phyloP scores from a whole-genome alignment of 2,113 vertebrate species.

The Gobius niger region DNA sequence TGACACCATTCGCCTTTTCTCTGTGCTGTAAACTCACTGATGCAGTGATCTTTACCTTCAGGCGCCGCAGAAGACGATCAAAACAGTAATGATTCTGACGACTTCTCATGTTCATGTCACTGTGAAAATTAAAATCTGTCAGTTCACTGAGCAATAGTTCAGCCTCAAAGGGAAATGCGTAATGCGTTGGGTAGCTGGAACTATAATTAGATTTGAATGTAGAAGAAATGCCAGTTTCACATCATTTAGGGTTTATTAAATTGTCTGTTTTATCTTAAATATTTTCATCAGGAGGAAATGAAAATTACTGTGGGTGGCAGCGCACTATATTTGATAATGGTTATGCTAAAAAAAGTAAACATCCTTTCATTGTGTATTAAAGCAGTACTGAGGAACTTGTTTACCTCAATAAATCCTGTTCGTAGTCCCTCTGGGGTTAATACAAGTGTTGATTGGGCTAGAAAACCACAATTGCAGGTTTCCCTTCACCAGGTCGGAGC shows the following conservation, averaged over 20 bases:
- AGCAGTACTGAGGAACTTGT: no score
- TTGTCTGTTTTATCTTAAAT: no score
- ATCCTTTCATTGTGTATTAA: no score
- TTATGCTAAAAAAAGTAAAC: no score
- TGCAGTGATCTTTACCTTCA: neutral
- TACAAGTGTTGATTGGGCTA: no score
- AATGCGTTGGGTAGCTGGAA: slow-evolving; percentile 1
- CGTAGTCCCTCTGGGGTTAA: no score
- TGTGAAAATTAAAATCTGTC: slow-evolving; percentile 13
- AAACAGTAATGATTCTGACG: slow-evolving; percentile 13
- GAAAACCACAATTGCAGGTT: no score
- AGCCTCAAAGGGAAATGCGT: slow-evolving; percentile 6
- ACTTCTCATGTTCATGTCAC: slow-evolving; percentile 11
- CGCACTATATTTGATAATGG: no score
- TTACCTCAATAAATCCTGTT: no score
- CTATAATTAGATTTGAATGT: neutral
- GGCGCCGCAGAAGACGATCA: neutral
- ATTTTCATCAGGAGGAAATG: no score
- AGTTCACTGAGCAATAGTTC: slow-evolving; percentile 11
- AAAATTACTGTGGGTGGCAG: no score
- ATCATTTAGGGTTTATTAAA: neutral
- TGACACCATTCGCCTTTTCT: slow-evolving; percentile 22
- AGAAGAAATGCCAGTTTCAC: neutral
- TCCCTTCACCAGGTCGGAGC: no score
- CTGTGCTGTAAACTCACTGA: neutral